Evolutionary conservation across 2,113 vertebrate genomes (phyloP), one percentile per base, ranked within the genome.

Genomic region (Catharus fuscescens): DNA sequence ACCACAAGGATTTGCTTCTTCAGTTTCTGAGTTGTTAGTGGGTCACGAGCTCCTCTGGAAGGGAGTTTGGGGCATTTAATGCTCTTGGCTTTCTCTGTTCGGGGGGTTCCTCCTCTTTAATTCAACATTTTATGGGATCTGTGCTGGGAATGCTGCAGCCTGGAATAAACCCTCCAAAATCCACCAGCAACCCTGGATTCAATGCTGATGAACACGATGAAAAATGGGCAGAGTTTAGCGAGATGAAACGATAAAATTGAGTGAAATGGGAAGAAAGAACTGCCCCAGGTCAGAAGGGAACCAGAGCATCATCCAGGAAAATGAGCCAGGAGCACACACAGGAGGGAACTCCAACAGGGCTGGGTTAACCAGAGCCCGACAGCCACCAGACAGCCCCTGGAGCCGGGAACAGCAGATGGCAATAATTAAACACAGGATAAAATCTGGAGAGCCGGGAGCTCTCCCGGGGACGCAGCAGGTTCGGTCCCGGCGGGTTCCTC

Each of bases 171-270:
- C 38, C 40, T 36, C 61, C 2, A 10, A 53, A 85, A 85, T 29
- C 60, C 84, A n/a, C 64, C 15, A 14, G 31, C 29, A 32, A 3
- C 12, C 5, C 38, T 38, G 38, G 38, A 38, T 4, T 60, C 32
- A 32, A 3, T 0, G 21, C 64, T 0, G 16, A 44, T 2, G 28
- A 78, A 25, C 2, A 1, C 0, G 3, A 18, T n/a, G 59, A 31
- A 45, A 90, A 86, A 69, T 1, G 34, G 50, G 80, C 47, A 62
- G 74, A 62, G 34, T 76, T 79, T 25, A 21, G 44, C 0, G 15
- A 81, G 57, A 38, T 1, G 1, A 14, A 44, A 64, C 50, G 0
- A 1, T 20, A 23, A 80, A 2, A 8, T 6, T 6, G 67, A 80
- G 72, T 23, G 52, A 66, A 70, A 71, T 1, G 52, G 61, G 57